Conservation (phyloP, 2,888 invertebrate species). For the Brachyopa scutellaris region DNA sequence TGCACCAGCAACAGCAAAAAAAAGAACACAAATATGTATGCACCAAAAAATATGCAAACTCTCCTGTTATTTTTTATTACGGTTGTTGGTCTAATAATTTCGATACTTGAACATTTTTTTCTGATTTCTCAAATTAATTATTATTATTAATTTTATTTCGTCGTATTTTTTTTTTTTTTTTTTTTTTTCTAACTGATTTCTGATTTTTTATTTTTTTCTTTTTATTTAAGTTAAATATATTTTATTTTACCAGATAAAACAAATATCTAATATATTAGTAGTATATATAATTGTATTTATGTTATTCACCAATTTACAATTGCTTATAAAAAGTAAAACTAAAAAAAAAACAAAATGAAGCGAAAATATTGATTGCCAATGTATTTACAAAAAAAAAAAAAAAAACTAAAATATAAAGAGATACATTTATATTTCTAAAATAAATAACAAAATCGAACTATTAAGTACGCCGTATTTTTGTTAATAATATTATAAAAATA, state of each 20-base stretch:
- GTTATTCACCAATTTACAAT: conserved; percentile 58
- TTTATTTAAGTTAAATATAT: conserved; percentile 46
- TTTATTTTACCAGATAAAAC: conserved; percentile 40
- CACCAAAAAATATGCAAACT: conserved; percentile 5
- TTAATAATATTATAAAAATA: conserved; percentile 52
- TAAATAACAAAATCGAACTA: conserved; percentile 5
- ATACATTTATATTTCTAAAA: conserved; percentile 36
- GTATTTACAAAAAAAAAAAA: conserved; percentile 55
- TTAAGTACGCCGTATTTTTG: conserved; percentile 49
- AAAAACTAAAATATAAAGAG: background rate
- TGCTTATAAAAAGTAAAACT: conserved; percentile 42
- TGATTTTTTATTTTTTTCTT: conserved; percentile 9
- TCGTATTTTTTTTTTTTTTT: conserved; percentile 23
- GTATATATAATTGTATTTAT: conserved; percentile 54
- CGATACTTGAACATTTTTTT: background rate
- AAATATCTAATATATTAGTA: conserved; percentile 53
- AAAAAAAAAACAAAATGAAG: conserved; percentile 12
- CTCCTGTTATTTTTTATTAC: background rate
- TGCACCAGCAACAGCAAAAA: conserved; percentile 33
- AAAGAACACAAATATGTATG: conserved; percentile 5
- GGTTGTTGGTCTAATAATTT: conserved; percentile 19
- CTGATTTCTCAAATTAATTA: conserved; percentile 23
- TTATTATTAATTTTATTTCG: background rate
- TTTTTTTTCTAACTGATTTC: background rate
- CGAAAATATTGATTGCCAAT: conserved; percentile 41